phyloP scores from a whole-genome alignment of 2,113 vertebrate genomes.

The Ceyx cyanopectus region DNA sequence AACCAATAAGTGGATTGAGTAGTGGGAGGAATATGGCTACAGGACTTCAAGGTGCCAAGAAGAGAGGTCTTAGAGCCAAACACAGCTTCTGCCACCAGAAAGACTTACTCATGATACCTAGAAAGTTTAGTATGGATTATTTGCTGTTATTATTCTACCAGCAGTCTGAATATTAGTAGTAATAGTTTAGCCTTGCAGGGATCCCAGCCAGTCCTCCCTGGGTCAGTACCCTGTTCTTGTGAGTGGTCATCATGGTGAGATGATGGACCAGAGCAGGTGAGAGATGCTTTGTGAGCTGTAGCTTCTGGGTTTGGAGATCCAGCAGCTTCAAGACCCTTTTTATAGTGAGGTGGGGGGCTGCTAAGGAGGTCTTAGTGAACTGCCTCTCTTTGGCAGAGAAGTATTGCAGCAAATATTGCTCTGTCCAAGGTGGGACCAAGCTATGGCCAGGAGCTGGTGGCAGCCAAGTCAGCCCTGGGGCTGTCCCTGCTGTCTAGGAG shows the following conservation, averaged over 20 bases:
- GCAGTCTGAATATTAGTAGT: not conserved
- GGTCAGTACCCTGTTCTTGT: not conserved
- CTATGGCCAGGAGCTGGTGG: not conserved
- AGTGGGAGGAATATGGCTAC: fast-evolving
- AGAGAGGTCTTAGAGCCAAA: not conserved
- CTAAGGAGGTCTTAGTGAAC: not conserved
- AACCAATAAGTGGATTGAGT: not conserved
- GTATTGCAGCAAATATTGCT: not conserved
- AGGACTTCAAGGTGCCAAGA: not conserved
- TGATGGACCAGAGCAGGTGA: fast-evolving
- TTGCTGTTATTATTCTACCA: not conserved
- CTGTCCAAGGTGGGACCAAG: not conserved
- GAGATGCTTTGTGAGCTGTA: not conserved
- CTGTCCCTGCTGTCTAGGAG: not conserved
- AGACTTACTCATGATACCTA: not conserved
- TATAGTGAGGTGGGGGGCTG: no score
- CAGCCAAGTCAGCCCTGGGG: not conserved
- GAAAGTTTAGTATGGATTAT: not conserved
- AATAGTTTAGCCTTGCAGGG: not conserved
- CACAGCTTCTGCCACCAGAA: not conserved
- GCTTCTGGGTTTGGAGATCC: not conserved
- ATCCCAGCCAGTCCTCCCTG: not conserved
- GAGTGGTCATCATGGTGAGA: fast-evolving
- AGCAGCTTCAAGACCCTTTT: not conserved
- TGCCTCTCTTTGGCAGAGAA: not conserved